Percentiles rank a stretch among this genome's conserved stretches.
phyloP scores from a whole-genome alignment of 2,888 invertebrate species.

The Melipona beecheii region DNA sequence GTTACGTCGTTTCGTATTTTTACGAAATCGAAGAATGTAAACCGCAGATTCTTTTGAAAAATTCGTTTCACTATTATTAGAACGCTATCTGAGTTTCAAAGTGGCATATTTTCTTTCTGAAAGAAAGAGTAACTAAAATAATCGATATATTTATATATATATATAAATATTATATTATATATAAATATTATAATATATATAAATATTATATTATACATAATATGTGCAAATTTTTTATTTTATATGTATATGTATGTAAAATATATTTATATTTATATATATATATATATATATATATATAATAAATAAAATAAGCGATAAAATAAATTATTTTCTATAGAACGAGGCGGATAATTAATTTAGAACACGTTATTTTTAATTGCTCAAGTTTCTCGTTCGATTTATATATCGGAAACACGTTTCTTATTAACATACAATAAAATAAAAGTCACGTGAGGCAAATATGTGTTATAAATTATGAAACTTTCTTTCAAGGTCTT shows the following conservation, averaged over 20 bases:
- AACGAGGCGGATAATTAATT: neutral
- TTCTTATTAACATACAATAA: neutral
- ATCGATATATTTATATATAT: too few species aligned
- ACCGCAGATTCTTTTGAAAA: neutral
- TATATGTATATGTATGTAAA: too few species aligned
- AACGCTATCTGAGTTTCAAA: slow-evolving; percentile 1
- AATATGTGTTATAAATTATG: neutral
- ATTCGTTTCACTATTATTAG: slow-evolving; percentile 2
- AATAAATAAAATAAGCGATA: too few species aligned
- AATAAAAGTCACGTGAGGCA: neutral
- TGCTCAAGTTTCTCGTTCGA: neutral
- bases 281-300: too few species aligned
- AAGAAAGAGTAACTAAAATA: neutral
- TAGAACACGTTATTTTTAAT: neutral
- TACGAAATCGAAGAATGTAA: neutral
- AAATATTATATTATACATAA: too few species aligned
- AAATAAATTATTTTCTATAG: slow-evolving; percentile 3
- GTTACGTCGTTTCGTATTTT: neutral
- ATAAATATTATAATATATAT: too few species aligned
- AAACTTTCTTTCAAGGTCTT: neutral
- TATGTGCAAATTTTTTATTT: too few species aligned
- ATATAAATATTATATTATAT: too few species aligned
- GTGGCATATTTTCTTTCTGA: neutral
- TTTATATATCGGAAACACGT: neutral
- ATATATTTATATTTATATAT: too few species aligned